A percentile compares a stretch with the other conserved stretches of the same genome.
phyloP scores from a whole-genome alignment of 2,113 vertebrate genomes.

The Cryptomyrus ogoouensis region DNA sequence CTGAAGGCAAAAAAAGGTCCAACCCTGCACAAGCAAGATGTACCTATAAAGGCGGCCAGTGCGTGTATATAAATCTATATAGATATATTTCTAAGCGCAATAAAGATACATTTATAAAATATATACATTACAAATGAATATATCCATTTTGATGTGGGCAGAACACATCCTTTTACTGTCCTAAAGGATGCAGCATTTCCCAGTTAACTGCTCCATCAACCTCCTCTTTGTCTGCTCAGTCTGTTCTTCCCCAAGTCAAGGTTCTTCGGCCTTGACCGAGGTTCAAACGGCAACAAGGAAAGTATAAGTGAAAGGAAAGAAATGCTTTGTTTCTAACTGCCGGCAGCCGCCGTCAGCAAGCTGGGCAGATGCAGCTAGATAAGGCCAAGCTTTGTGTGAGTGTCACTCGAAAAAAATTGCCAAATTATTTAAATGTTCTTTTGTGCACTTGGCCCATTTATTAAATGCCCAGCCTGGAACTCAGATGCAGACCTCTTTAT shows the following conservation, averaged over 20 bases:
- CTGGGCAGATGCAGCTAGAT: conserved; percentile 10
- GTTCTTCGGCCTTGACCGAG: not conserved
- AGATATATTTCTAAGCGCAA: not conserved
- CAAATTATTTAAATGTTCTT: conserved; percentile 23
- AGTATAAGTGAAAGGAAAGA: not conserved
- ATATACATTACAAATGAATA: not conserved
- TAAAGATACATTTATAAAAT: not conserved
- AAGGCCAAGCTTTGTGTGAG: conserved; percentile 8
- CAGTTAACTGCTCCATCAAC: not conserved
- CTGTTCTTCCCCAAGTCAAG: not conserved
- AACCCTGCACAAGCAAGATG: too few relatives aligned
- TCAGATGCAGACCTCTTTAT: not conserved
- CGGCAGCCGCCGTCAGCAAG: not conserved
- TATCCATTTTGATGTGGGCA: not conserved
- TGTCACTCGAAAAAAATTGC: conserved; percentile 16
- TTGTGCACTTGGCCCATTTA: not conserved
- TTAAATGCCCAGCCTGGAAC: not conserved
- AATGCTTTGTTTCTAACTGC: not conserved
- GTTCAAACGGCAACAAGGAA: not conserved
- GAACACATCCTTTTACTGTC: not conserved
- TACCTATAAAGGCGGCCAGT: too few relatives aligned
- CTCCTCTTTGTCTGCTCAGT: not conserved
- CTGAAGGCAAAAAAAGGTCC: too few relatives aligned
- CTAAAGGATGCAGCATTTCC: not conserved
- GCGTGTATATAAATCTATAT: not conserved